Conservation (phyloP, 2,113 vertebrate species). For the Poecile atricapillus region DNA sequence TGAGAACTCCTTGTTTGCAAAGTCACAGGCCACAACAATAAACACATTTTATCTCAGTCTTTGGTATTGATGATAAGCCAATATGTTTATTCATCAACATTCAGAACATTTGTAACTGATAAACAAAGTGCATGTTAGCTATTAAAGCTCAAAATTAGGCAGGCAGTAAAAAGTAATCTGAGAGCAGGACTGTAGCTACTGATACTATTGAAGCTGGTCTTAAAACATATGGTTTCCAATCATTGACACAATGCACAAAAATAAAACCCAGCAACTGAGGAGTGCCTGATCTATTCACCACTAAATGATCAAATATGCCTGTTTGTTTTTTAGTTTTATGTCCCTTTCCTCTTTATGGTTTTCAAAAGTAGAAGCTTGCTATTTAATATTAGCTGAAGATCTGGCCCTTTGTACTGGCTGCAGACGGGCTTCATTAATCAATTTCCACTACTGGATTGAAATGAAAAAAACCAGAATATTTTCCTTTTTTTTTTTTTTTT, state of each 20-base stretch:
- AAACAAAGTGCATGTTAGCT: conserved; percentile 69
- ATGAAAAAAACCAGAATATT: background rate
- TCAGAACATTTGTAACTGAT: conserved; percentile 67
- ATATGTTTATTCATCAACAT: background rate
- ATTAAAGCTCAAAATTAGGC: conserved; percentile 63
- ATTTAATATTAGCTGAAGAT: conserved; percentile 38
- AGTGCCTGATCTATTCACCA: conserved; percentile 30
- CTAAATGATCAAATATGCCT: conserved; percentile 46
- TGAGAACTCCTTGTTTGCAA: background rate
- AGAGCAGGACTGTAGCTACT: conserved; percentile 64
- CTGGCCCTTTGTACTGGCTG: background rate
- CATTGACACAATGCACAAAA: conserved; percentile 57
- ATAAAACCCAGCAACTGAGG: conserved; percentile 33
- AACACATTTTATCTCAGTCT: background rate
- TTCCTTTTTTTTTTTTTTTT: background rate
- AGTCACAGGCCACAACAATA: background rate
- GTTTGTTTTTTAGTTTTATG: conserved; percentile 40
- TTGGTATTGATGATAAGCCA: background rate
- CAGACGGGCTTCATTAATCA: conserved; percentile 57
- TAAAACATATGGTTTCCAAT: conserved; percentile 65
- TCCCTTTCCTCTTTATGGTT: conserved; percentile 42
- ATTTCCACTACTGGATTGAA: conserved; percentile 45
- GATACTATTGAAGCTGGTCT: conserved; percentile 66
- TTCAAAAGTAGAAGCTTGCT: conserved; percentile 27
- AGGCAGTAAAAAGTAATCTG: conserved; percentile 67